Percentiles rank a stretch among this genome's conserved stretches.
phyloP scores from a whole-genome alignment of 1,140 invertebrate species.

The Drosophila sturtevanti region DNA sequence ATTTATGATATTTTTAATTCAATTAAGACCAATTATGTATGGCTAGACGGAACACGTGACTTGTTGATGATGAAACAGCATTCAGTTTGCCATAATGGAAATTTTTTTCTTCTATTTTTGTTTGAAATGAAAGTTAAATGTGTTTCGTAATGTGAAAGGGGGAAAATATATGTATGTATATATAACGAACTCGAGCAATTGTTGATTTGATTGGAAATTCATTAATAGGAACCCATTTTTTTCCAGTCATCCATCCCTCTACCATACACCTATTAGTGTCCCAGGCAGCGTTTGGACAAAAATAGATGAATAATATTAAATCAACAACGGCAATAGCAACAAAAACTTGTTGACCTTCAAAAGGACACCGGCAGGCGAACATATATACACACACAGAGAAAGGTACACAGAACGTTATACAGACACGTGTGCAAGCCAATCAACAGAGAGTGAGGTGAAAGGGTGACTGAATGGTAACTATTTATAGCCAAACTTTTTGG shows the following conservation, averaged over 20 bases:
- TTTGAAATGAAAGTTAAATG: neutral
- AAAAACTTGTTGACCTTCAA: slow-evolving; percentile 74
- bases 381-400: neutral
- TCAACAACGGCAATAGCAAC: slow-evolving; percentile 36
- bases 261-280: neutral
- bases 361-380: slow-evolving; percentile 64
- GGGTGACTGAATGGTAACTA: slow-evolving; percentile 30
- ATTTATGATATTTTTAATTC: slow-evolving; percentile 13
- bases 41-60: slow-evolving; percentile 45
- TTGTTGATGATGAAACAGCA: slow-evolving; percentile 7
- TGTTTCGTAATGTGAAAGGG: neutral
- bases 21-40: slow-evolving; percentile 25
- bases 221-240: slow-evolving; percentile 15
- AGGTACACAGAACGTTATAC: slow-evolving; percentile 10
- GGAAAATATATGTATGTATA: too few relatives aligned
- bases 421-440: slow-evolving; percentile 43
- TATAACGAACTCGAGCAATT: slow-evolving; percentile 1
- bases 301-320: slow-evolving; percentile 59
- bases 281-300: slow-evolving; percentile 46
- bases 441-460: slow-evolving; percentile 3
- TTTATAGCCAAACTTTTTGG: slow-evolving; percentile 68
- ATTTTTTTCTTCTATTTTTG: neutral
- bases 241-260: neutral
- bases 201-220: slow-evolving; percentile 9
- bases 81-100: neutral